Base-by-base conservation (phyloP, 2,888 invertebrate genomes). In the Apodemia hepburni region DNA sequence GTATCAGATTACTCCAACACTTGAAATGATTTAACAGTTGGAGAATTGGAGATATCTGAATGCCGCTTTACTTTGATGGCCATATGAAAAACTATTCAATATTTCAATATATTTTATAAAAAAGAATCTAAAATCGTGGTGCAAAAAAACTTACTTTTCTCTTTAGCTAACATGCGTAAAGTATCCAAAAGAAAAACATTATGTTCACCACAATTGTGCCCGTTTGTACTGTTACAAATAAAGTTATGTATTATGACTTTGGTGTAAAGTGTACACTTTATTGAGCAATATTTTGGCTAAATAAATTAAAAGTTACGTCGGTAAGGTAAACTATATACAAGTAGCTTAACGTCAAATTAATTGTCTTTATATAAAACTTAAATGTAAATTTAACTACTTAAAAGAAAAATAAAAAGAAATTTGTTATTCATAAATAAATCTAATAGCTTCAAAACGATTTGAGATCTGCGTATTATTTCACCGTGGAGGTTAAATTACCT, bases 211-310 rank as follows among this genome's bases (percentile, higher is more conserved):
- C 70, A 77, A 87, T 87, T 87, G 89, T 88, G 88, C 83, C 74
- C 78, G 61, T 89, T 89, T 90, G 90, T 91, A 91, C 90, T 90
- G 87, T 85, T 81, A 83, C 42, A 82, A 84, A 85, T 74, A 73
- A 77, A 77, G 77, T 79, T 80, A 79, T 82, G 79, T 84, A 88
- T 85, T 85, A 89, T 86, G 88, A 90, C 90, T 91, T 91, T 91
- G 90, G 90, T 90, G 89, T 89, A 83, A 84, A 82, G 82, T 89
- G 89, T 82, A 86, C 84, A 85, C 78, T 85, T 83, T 84, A 90
- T 91, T 90, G 91, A 90, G 91, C 91, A 90, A 91, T 86, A 86
- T 84, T 84, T 88, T 87, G 87, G 87, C 85, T 87, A 89, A 86
- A 88, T 87, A 90, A 90, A 87, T 86, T 84, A 85, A 78, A 77